These are phyloP conservation scores for Dryobota labecula DNA, from an alignment of 2,888 invertebrate species.

Conservation along the genomic window DNA sequence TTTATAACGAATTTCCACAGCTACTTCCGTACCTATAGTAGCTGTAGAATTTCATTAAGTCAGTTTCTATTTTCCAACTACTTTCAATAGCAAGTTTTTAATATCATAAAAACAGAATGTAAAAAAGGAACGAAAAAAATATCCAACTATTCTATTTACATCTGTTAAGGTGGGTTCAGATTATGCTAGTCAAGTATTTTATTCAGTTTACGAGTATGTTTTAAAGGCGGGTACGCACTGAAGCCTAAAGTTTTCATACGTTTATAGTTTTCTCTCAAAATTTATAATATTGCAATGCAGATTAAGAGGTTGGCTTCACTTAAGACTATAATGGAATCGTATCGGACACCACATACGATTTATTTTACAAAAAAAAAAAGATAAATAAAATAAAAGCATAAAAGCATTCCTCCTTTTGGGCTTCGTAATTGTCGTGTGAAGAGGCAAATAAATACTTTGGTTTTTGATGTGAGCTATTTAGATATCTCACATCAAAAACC, in stretches of 20 bases:
- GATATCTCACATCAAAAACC: too few species aligned
- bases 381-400: too few species aligned
- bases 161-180: slow-evolving; percentile 40
- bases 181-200: slow-evolving; percentile 47
- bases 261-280: neutral
- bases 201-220: slow-evolving; percentile 49
- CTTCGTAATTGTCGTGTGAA: too few species aligned
- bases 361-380: too few species aligned
- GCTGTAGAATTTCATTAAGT: neutral
- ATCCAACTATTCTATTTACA: slow-evolving; percentile 39
- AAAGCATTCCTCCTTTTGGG: neutral
- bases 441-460: neutral
- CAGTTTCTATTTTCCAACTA: slow-evolving; percentile 6
- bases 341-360: too few species aligned
- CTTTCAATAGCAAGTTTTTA: slow-evolving; percentile 9
- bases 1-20: too few species aligned
- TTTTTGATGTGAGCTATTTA: too few species aligned
- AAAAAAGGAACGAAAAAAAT: slow-evolving; percentile 15
- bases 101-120: slow-evolving; percentile 30
- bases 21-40: too few species aligned
- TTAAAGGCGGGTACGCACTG: slow-evolving; percentile 38
- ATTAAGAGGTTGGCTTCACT: neutral
- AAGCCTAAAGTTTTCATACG: neutral
- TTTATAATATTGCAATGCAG: neutral
- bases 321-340: neutral